Conservation (phyloP, 64 coral and sea anemone species). For the Montipora capricornis region DNA sequence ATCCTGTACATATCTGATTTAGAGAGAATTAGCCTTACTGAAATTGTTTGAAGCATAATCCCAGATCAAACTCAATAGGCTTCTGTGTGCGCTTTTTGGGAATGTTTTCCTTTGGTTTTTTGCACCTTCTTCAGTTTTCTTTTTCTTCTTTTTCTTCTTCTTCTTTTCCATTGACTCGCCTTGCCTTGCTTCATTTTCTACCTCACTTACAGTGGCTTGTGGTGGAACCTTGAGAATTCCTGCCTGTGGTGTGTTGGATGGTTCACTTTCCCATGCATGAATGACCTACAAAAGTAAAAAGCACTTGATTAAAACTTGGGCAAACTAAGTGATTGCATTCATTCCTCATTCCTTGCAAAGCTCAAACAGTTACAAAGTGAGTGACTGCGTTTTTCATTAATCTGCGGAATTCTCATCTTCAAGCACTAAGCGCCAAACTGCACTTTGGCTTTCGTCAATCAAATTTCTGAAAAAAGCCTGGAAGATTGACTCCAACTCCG, state of each 20-base stretch:
- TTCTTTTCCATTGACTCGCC: constrained; percentile 4
- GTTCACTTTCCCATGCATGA: neutral
- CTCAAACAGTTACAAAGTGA: too few species aligned
- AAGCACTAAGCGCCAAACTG: too few species aligned
- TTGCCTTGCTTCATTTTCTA: constrained; percentile 19
- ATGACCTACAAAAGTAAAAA: neutral
- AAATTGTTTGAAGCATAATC: constrained; percentile 50
- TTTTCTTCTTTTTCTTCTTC: constrained; percentile 74
- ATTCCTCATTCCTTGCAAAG: too few species aligned
- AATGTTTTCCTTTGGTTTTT: neutral
- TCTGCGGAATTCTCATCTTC: too few species aligned
- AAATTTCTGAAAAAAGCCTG: too few species aligned
- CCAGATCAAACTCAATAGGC: constrained; percentile 70
- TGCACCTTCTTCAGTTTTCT: constrained; percentile 14
- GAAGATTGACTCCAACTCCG: too few species aligned
- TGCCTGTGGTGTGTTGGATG: neutral
- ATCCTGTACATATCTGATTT: neutral
- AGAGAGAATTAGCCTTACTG: constrained; percentile 23
- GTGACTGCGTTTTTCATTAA: too few species aligned
- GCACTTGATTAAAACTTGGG: neutral
- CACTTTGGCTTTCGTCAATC: too few species aligned
- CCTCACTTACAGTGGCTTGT: neutral
- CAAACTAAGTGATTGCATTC: too few species aligned
- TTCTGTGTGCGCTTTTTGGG: constrained; percentile 60
- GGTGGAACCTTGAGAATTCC: neutral